These are phyloP conservation scores for Tyrannus savana DNA, from an alignment of 2,113 vertebrate species.

Conservation along the genomic window DNA sequence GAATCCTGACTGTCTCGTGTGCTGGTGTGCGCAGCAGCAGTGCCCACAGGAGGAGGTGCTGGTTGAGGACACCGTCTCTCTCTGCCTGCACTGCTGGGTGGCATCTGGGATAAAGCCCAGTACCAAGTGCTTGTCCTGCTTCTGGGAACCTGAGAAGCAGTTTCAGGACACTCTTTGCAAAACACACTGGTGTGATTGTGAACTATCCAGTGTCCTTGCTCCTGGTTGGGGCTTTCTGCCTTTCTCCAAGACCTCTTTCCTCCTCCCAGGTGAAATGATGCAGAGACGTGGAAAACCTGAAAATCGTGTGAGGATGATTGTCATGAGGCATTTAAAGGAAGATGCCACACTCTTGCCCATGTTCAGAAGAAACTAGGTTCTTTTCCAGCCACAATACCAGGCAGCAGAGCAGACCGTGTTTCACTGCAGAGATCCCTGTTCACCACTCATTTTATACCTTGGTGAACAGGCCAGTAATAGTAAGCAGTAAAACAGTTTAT, in stretches of 20 bases:
- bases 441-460: not conserved
- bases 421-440: not conserved
- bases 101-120: not conserved
- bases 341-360: not conserved
- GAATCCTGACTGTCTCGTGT: conserved; percentile 36
- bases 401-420: not conserved
- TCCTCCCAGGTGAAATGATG: not conserved
- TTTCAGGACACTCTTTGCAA: not conserved
- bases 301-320: rapidly evolving
- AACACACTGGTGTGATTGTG: not conserved
- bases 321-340: not conserved
- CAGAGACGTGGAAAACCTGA: not conserved
- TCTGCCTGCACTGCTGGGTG: not conserved
- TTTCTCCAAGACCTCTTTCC: not conserved
- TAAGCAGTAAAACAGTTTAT: conserved; percentile 10
- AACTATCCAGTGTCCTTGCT: not conserved
- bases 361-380: not conserved
- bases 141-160: not conserved
- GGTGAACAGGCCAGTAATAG: not conserved
- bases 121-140: not conserved
- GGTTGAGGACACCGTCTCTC: not conserved
- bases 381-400: not conserved
- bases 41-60: not conserved
- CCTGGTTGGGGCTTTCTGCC: not conserved
- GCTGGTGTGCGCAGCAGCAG: not conserved